These are phyloP conservation scores for Squalus acanthias DNA, from an alignment of 2,797 vertebrate species.

Conservation along the genomic window DNA sequence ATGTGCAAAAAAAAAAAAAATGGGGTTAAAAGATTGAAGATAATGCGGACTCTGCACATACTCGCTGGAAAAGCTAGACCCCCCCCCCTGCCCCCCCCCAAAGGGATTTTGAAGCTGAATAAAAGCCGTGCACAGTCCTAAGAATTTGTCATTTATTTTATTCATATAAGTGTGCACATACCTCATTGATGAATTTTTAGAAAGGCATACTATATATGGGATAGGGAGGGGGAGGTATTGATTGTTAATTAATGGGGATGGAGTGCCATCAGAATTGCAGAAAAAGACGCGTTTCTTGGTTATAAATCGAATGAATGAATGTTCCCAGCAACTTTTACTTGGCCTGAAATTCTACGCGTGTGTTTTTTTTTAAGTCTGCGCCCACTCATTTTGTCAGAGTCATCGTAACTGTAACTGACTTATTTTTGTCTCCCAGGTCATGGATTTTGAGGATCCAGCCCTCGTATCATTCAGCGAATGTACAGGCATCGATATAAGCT, in stretches of 20 bases:
- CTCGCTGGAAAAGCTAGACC: constrained; percentile 65
- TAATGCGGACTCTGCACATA: constrained; percentile 62
- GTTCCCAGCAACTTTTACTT: background rate
- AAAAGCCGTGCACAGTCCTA: constrained; percentile 71
- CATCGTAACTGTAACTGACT: constrained; percentile 51
- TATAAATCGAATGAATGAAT: background rate
- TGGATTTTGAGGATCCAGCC: constrained; percentile 45
- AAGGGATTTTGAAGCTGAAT: constrained; percentile 68
- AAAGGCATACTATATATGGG: constrained; percentile 15
- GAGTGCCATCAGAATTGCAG: background rate
- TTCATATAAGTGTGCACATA: constrained; percentile 66
- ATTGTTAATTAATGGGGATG: background rate
- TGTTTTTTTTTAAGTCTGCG: background rate
- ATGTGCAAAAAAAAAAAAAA: constrained; percentile 75
- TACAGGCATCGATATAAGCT: background rate
- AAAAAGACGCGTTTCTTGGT: background rate
- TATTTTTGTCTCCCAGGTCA: constrained; percentile 44
- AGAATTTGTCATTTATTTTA: constrained; percentile 58
- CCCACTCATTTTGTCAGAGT: constrained; percentile 43
- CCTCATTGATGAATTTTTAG: constrained; percentile 62
- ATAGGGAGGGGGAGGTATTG: background rate
- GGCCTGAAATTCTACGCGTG: background rate
- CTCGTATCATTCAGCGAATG: background rate
- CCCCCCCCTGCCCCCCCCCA: constrained; percentile 41
- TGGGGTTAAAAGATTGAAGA: constrained; percentile 62